Evolutionary conservation across 2,113 vertebrate species (phyloP).

Genomic region (Pelobates fuscus): DNA sequence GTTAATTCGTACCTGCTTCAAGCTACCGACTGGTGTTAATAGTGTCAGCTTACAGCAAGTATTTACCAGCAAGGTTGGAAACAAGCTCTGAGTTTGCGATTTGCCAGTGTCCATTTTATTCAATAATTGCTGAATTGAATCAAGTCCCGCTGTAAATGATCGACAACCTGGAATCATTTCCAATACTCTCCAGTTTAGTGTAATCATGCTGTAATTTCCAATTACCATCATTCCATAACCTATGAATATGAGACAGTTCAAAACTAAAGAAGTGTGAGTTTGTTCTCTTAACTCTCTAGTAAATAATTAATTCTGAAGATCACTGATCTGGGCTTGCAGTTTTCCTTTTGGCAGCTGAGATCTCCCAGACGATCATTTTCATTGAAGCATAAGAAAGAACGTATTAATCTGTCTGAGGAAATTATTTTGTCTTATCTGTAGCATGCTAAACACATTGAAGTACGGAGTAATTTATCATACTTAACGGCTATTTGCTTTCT

Average conservation of each 20-base stretch:
- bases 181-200: too few species aligned
- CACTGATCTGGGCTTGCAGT: constrained; percentile 24
- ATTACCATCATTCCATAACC: too few species aligned
- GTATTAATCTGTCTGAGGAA: constrained; percentile 42
- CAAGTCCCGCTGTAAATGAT: too few species aligned
- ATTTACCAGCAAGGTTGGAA: too few species aligned
- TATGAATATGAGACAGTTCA: neutral
- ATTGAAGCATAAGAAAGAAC: constrained; percentile 18
- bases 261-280: neutral
- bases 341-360: constrained; percentile 14
- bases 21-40: too few species aligned
- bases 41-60: too few species aligned
- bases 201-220: too few species aligned
- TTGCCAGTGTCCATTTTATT: too few species aligned
- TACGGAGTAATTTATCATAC: neutral
- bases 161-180: too few species aligned
- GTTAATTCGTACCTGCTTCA: too few species aligned
- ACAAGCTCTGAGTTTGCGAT: too few species aligned
- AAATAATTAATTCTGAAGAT: constrained; percentile 27
- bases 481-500: neutral
- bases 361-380: constrained; percentile 23
- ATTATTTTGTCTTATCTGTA: constrained; percentile 25
- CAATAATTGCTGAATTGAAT: too few species aligned
- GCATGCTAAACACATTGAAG: constrained; percentile 17
- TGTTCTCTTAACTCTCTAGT: neutral